Evolutionary conservation across 2,113 vertebrate genomes (phyloP), one percentile per base, ranked within the genome.

Genomic region (Brevimyrus niger): DNA sequence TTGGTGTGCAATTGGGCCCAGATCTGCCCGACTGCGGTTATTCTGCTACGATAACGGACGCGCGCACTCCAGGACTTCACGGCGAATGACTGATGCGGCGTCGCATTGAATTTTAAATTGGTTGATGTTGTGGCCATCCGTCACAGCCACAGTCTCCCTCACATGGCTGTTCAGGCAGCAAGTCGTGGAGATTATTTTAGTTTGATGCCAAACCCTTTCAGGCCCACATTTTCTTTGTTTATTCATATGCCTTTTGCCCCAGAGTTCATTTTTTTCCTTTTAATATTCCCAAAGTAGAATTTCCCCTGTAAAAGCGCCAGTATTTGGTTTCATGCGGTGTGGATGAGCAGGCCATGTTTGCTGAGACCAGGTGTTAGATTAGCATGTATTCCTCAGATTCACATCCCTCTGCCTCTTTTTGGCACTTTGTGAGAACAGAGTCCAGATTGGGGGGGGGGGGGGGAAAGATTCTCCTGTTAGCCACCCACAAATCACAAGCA

Each of bases 1-100:
- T 89, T 90, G 86, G 89, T 76, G 87, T 90, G 86, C 88, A 46
- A n/a, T 89, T 88, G 69, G 55, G 48, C 90, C 87, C 76, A 91
- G 88, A 90, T 87, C 38, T 88, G 76, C 90, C 48, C 89, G 89
- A 90, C 90, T 90, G 85, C 87, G 21, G 8, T 65, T 61, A 23
- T 8, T 83, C 85, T 15, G 88, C 90, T 89, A 76, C 84, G 87
- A 90, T 90, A 84, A 55, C 55, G 73, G 86, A 89, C 58, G 48
- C 44, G 38, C 31, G 48, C 83, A 89, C 90, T 89, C 85, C 58
- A 87, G 86, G 90, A 44, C 48, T 21, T 44, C 51, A 44, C 51
- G 73, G 89, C 83, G 69, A 84, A 91, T 86, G 88, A 89, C 86
- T 87, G 84, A 76, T 53, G 51, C 73, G 42, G 87, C 17, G 7